Evolutionary conservation across 2,113 vertebrate species (phyloP), one percentile per base, ranked within the genome.

Genomic region (Phylloscopus trochilus): DNA sequence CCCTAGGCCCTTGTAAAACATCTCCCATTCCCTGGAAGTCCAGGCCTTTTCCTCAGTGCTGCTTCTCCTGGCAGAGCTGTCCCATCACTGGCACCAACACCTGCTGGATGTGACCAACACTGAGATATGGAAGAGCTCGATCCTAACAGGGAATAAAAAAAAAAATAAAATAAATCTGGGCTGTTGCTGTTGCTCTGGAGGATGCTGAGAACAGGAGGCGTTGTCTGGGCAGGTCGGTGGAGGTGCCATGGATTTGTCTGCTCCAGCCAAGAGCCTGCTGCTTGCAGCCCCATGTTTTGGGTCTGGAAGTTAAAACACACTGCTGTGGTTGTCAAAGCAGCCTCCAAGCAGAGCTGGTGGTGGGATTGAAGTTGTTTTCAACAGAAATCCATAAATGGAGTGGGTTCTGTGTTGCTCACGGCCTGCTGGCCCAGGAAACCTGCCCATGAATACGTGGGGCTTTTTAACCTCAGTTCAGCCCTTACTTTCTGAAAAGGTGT

Each of bases 91-190:
- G 11, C 39, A 43, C 55, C 46, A 16, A 24, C 44, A 47, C 46
- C 63, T 60, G 33, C 58, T 66, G 41, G 41, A 8, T 1, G 3
- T 0, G 3, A 31, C 49, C 16, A 4, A 1, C 22, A 1, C 4
- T 24, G 81, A 56, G 68, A 10, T 16, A 10, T 1, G 16, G 68
- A 46, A 76, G 8, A 60, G 30, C 33, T 60, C 6, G 3, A 23
- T 64, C 52, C 44, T 37, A 1, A 7, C 3, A 9, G 43, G 39
- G 10, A 1, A 5, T 21, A 53, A 18, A 13, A 44, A 27, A 7
- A 13, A 30, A 30, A 53, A 30, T 6, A 44, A 27, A 7, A 15
- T 27, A 30, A 15, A 2, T 15, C 21, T 43, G 24, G 27, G 26
- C 20, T 81, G 46, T 21, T 78, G 55, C 2, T 73, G 53, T 31